phyloP scores from a whole-genome alignment of 2,113 vertebrate species.

The Pelusios castaneus region DNA sequence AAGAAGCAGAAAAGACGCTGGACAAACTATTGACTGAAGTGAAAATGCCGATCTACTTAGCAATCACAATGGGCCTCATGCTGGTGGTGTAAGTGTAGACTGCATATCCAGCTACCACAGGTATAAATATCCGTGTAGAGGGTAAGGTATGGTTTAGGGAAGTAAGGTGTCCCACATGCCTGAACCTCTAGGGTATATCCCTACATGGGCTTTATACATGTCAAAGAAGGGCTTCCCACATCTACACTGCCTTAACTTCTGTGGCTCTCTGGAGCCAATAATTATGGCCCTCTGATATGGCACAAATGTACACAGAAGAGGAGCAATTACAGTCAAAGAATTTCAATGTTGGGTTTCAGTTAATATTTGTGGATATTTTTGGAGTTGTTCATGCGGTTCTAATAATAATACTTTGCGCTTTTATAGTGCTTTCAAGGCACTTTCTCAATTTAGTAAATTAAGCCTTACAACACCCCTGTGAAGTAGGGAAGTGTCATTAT shows the following conservation, averaged over 20 bases:
- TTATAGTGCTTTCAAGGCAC: neutral
- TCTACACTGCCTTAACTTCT: neutral
- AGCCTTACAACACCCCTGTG: neutral
- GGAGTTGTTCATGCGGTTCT: fast-evolving
- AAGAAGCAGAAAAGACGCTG: neutral
- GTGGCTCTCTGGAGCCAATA: neutral
- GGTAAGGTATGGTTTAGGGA: neutral
- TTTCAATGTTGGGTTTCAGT: neutral
- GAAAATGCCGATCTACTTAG: neutral
- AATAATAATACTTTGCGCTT: neutral
- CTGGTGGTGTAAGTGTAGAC: neutral
- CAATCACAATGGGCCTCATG: neutral
- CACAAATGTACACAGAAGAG: neutral
- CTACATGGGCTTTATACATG: neutral
- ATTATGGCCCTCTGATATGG: neutral
- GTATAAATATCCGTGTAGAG: neutral
- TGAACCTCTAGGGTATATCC: neutral
- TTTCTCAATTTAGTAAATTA: neutral
- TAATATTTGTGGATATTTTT: neutral
- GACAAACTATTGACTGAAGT: neutral
- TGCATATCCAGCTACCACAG: neutral
- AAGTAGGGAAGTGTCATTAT: neutral
- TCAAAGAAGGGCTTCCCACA: neutral
- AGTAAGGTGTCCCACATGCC: neutral
- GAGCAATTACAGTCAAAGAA: neutral